Evolutionary conservation across 2,797 vertebrate species (phyloP), one percentile per base, ranked within the genome.

Genomic region (Rhabdophis nuchalis): DNA sequence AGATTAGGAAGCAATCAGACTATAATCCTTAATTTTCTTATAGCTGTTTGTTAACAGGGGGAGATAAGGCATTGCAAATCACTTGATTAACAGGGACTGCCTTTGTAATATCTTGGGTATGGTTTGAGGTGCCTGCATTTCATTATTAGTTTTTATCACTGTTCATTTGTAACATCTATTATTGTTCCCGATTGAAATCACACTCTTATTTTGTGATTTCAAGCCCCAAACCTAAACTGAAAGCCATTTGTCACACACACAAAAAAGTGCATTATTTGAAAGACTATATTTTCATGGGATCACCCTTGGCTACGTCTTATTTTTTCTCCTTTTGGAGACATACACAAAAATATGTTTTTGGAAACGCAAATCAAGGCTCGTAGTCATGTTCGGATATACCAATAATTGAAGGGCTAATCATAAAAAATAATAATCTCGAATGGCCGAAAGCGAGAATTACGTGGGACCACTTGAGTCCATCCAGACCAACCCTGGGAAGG

Each of bases 11-110:
- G 32, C 93, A 95, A 95, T 95, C 95, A 91, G 95, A 93, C 92
- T 93, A 89, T 95, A 95, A 96, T 95, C 95, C 95, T 96, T 96
- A 96, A 97, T 97, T 96, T 96, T 96, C 95, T 94, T 96, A 95
- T 95, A 96, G 96, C 95, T 95, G 96, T 96, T 97, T 96, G 95
- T 96, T 97, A 96, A 97, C 96, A 95, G 93, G 93, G 27, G 92
- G 95, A 96, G 96, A 96, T 96, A 96, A 97, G 95, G 54, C 95
- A 93, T 93, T 94, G 93, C 94, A 96, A 97, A 97, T 95, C 96
- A 50, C 93, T 96, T 92, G 95, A 97, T 96, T 96, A 88, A 57
- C 32, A 9, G 2, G 12, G 10, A 11, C 41, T 88, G 90, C 57
- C 12, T 87, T 54, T 16, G 41, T 87, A 41, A 87, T 77, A 90